Base-by-base conservation (phyloP, 2,888 invertebrate genomes). In the Macropis europaea region DNA sequence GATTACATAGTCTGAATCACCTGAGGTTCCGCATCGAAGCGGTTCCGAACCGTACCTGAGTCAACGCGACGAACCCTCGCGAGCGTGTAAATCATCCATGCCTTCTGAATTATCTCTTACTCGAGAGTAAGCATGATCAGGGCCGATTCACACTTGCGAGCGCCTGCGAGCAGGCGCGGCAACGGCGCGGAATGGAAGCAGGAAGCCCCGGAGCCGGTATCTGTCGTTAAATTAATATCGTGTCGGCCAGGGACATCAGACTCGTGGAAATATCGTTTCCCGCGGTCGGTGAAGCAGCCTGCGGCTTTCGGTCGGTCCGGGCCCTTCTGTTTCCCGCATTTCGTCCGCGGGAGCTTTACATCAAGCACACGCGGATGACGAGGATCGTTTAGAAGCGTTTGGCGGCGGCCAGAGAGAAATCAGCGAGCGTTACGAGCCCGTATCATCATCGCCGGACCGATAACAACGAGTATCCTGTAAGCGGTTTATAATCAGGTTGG, bases 381-480 rank as follows among this genome's bases (percentile, higher is more conserved):
- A 67, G 56, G 52, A 56, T 71, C 76, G 79, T 85, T 82, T 80
- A 76, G 83, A 82, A 79, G 32, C 48, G 63, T 79, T 76, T 77
- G 68, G 67, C 59, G 43, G 63, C n/a, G n/a, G n/a, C n/a, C 75
- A 66, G 79, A 76, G 64, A 64, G 64, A 73, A 72, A 69, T 75
- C 76, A 84, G 84, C 84, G 84, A 86, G 81, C 82, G 24, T 76
- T 78, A 73, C 81, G 77, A 79, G 79, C 83, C 82, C 84, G 77
- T 86, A 88, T 87, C 83, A 77, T 77, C 78, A 76, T 72, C 77
- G 61, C 76, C 71, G 79, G 79, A 80, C 78, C 80, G 85, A 86
- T 86, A 86, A 81, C 79, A 77, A 82, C 83, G 81, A 81, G 84
- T 84, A 82, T 76, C 81, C 81, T 82, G 81, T 86, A 84, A 81